Conservation (phyloP, 1,140 invertebrate genomes). For the Drosophila kikkawai region DNA sequence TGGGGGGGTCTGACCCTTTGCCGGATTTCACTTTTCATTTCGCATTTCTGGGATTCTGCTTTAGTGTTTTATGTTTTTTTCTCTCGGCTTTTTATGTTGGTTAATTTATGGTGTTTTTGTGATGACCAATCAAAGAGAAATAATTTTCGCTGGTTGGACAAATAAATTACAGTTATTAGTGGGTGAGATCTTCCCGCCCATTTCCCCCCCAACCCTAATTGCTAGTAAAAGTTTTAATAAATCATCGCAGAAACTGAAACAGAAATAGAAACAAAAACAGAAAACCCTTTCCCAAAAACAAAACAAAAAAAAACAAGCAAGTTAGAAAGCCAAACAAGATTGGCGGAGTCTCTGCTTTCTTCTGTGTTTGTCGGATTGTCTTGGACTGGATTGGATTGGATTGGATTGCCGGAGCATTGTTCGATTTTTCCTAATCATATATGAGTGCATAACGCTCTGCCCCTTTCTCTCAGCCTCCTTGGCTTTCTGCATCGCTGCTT, state of each 20-base stretch:
- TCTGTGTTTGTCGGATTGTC: slow-evolving; percentile 30
- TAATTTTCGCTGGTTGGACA: slow-evolving; percentile 44
- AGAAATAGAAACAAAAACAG: slow-evolving; percentile 32
- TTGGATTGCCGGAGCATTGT: slow-evolving; percentile 61
- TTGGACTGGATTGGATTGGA: slow-evolving; percentile 35
- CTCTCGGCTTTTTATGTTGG: background rate
- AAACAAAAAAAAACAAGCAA: slow-evolving; percentile 26
- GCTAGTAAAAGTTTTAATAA: slow-evolving; percentile 78
- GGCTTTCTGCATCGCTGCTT: slow-evolving; percentile 78
- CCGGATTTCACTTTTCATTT: slow-evolving; percentile 55
- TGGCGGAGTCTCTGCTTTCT: slow-evolving; percentile 50
- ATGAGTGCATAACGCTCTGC: slow-evolving; percentile 54
- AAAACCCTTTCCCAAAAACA: slow-evolving; percentile 69
- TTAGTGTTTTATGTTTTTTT: slow-evolving; percentile 20
- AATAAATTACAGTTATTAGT: slow-evolving; percentile 72
- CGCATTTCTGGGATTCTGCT: slow-evolving; percentile 43
- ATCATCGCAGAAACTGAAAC: slow-evolving; percentile 63
- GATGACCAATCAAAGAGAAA: slow-evolving; percentile 45
- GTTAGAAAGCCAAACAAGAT: slow-evolving; percentile 68
- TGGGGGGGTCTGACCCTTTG: slow-evolving; percentile 15
- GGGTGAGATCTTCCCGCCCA: slow-evolving; percentile 40
- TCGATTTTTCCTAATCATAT: slow-evolving; percentile 83
- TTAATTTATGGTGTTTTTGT: slow-evolving; percentile 18
- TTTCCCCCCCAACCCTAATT: slow-evolving; percentile 51
- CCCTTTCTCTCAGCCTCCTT: slow-evolving; percentile 25